Evolutionary conservation across 2,113 vertebrate genomes (phyloP), one percentile per base, ranked within the genome.

Genomic region (Hipposideros armiger): DNA sequence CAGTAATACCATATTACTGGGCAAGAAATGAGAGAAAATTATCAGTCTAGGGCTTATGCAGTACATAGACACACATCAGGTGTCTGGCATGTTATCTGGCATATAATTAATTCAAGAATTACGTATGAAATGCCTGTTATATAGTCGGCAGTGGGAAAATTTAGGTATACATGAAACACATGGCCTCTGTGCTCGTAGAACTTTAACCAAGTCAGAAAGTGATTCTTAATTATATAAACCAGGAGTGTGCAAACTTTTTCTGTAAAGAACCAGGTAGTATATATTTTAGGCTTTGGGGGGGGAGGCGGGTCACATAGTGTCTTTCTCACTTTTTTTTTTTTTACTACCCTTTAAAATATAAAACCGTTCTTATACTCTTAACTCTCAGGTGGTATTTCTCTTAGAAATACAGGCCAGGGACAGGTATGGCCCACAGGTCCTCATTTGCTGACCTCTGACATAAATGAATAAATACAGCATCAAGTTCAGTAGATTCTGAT

Each of bases 21-120:
- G 45, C n/a, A 66, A 91, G 19, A 94, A 66, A 85, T 52, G 56
- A 67, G 73, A 85, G 86, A 62, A 95, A 94, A 86, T 36, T 3
- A 54, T 50, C 17, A 69, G 30, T 64, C 56, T 54, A 74, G 32
- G 67, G 60, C 66, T 89, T 56, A 42, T 36, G 2, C 77, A 32
- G 54, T 47, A 67, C 32, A 69, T 8, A 89, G 87, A 66, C 4
- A 72, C 11, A 47, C 32, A 84, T 11, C n/a, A 74, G 76, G 32
- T 42, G 9, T 91, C 74, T 58, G 36, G 26, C 28, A 42, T 82
- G 45, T 83, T 74, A 74, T 36, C 76, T 83, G 50, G n/a, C 5
- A 11, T 60, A n/a, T 76, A 36, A 54, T 62, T 70, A 80, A 88
- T 54, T 92, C 80, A 87, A 52, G 47, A 81, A 92, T 60, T 45